Conservation (phyloP, 37 sponge, comb jelly and placozoan genomes). For the Beroe forskalii region DNA sequence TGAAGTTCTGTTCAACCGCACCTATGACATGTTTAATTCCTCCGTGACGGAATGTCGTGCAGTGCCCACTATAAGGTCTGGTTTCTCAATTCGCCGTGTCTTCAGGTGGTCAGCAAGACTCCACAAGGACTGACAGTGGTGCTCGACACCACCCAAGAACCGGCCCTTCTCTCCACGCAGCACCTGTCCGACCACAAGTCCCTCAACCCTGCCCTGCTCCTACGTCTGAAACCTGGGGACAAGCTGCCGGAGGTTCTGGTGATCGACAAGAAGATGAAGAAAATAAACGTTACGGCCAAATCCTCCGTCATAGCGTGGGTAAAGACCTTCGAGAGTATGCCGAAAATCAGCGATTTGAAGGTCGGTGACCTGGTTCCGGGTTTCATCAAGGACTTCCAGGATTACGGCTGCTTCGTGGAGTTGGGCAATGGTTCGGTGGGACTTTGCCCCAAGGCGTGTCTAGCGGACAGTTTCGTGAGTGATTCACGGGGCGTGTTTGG, state of each 20-base stretch:
- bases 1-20: no score
- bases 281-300: slow-evolving; percentile 19
- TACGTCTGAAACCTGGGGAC: background rate
- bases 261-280: slow-evolving; percentile 19
- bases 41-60: no score
- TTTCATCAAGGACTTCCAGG: slow-evolving; percentile 60
- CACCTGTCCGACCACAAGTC: slow-evolving; percentile 23
- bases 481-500: background rate
- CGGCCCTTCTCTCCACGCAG: background rate
- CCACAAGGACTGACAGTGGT: background rate
- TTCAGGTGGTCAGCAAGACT: background rate
- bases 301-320: background rate
- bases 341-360: slow-evolving; percentile 19
- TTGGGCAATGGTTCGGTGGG: slow-evolving; percentile 19
- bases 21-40: no score
- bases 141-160: slow-evolving; percentile 4
- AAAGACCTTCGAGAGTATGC: background rate
- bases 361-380: background rate
- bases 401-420: slow-evolving; percentile 58
- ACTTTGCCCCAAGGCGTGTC: slow-evolving; percentile 48
- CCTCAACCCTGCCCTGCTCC: background rate
- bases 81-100: no score
- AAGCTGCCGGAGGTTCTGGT: background rate
- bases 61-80: no score
- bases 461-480: slow-evolving; percentile 34